Evolutionary conservation across 2,888 invertebrate species (phyloP), one percentile per base, ranked within the genome.

Genomic region (Cephus runcator): DNA sequence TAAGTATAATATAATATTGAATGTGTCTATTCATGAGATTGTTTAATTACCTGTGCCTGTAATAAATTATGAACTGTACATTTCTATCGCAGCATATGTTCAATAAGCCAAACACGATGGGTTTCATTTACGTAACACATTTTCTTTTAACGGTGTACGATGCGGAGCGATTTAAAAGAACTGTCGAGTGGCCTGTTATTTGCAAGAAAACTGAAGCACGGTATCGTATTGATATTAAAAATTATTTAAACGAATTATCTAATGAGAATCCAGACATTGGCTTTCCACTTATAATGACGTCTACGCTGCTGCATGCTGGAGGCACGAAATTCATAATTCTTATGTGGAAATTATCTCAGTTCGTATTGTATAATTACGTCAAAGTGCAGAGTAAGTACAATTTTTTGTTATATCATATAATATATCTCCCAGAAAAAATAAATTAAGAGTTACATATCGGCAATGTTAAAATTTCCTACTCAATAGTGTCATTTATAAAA

Each of bases 331-430:
- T 91, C 77, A 84, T 84, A 9, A 84, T 79, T 33, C 88, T 91
- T 69, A 91, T 91, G 90, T 88, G 86, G 86, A 88, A 88, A 80
- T 82, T 91, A 6, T 91, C 91, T 1, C 81, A 87, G 31, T 87
- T 89, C 56, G 86, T 85, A 4, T 12, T 91, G 33, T 86, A 87
- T 69, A 83, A 79, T 34, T 89, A 85, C 73, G 77, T 91, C 30
- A 82, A 77, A 34, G 80, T 79, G 79, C 76, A 88, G 81, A 81
- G 89, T 89, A 85, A 85, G 81, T 78, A 11, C 73, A 68, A 30
- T 11, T 34, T 23, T 76, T 73, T 1, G 30, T 36, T 30, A 75
- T 15, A 40, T 12, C 11, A 11, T 3, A 11, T 30, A 36, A 73
- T 34, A 73, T 77, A 75, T 3, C 0, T 36, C 12, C 12, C 35